Base-by-base conservation (phyloP, 2,113 vertebrate genomes). In the Hydrolagus affinis region DNA sequence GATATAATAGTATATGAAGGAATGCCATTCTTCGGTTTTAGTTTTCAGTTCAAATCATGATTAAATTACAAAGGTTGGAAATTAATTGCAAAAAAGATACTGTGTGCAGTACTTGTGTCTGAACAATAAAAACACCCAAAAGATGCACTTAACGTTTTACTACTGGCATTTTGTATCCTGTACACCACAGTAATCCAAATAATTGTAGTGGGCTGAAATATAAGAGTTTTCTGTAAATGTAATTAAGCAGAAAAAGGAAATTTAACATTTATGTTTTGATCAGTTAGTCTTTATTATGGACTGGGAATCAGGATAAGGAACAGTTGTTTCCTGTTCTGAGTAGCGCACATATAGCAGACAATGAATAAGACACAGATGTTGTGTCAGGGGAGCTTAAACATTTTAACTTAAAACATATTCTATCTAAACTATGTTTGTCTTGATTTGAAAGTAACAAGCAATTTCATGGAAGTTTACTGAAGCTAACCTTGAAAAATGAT, bases 351-450 rank as follows among this genome's bases (percentile, higher is more conserved):
- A 60, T 86, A 59, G 11, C 83, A 80, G 77, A 85, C 85, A 88
- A 64, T 85, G 86, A 87, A 88, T 88, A 85, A 86, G 86, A 87
- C 72, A 86, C 87, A 88, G 87, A 86, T 87, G 87, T 86, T 85
- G 28, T 85, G 76, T 86, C 86, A 68, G 70, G 86, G 28, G 76
- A 86, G 68, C 32, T 74, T 70, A 87, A 85, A 68, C 44, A 17
- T 86, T 86, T 85, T 68, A 86, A 64, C 23, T 44, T 23, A n/a
- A 77, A 44, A 44, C 44, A 44, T 11, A 59, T 25, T 78, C 76
- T 78, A 59, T 12, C n/a, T 60, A 10, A 60, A 77, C 44, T 44
- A 28, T 72, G 25, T 72, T 72, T 30, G 11, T 28, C 30, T 28
- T 72, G 28, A 72, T 28, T 14, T 30, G 44, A 30, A 28, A 30